Percentiles rank a stretch among this genome's conserved stretches.
Conservation (phyloP, 2,888 invertebrate species). For the Tanypteryx hageni region DNA sequence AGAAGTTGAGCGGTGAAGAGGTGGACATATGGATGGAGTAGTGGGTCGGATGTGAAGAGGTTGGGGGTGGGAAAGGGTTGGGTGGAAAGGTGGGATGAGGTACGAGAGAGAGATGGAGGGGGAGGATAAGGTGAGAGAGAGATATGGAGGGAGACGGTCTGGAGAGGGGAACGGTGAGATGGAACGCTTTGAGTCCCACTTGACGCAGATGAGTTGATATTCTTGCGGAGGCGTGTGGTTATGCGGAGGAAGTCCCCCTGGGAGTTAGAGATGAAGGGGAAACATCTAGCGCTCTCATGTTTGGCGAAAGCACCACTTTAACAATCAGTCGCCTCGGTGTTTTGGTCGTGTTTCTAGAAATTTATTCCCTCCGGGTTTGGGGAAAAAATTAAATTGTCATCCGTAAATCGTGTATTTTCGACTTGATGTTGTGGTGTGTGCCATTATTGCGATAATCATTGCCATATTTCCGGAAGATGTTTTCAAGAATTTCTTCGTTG, state of each 20-base stretch:
- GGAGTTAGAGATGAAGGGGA: background rate
- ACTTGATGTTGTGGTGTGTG: background rate
- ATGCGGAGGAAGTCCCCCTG: background rate
- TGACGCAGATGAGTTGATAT: slow-evolving; percentile 22
- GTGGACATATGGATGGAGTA: slow-evolving; percentile 26
- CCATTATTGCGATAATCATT: background rate
- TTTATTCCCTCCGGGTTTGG: background rate
- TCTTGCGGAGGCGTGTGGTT: background rate
- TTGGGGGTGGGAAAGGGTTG: too few relatives aligned
- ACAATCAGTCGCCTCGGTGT: background rate
- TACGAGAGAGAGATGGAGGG: background rate
- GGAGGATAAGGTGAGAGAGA: background rate
- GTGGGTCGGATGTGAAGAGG: background rate
- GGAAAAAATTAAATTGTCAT: background rate
- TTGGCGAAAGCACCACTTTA: background rate
- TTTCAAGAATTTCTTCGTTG: too few relatives aligned
- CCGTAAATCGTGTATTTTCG: background rate
- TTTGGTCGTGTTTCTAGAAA: background rate
- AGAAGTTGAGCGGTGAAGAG: background rate
- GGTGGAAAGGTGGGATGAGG: background rate
- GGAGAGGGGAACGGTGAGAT: background rate
- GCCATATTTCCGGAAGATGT: too few relatives aligned
- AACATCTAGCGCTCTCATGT: slow-evolving; percentile 8
- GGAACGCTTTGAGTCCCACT: background rate
- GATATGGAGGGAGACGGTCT: too few relatives aligned